Evolutionary conservation across 2,888 invertebrate species (phyloP).

Genomic region (Sarcophaga rosellei): DNA sequence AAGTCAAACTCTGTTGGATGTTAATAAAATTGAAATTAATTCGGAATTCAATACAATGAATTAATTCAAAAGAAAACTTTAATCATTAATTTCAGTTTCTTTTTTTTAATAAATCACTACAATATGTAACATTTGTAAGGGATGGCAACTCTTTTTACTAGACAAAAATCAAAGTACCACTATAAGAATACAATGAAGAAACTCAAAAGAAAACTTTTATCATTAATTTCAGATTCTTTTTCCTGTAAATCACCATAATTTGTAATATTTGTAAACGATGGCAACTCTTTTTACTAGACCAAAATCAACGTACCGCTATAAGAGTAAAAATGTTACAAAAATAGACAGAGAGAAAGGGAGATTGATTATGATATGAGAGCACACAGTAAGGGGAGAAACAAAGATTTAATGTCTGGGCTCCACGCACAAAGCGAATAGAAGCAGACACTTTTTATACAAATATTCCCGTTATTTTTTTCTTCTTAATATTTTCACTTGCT

Average conservation of each 20-base stretch:
- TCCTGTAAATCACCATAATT: background rate
- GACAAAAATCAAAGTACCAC: constrained; percentile 10
- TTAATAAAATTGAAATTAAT: too few species aligned
- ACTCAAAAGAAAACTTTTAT: too few species aligned
- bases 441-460: constrained; percentile 21
- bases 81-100: too few species aligned
- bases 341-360: constrained; percentile 22
- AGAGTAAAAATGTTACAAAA: constrained; percentile 44
- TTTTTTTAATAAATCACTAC: too few species aligned
- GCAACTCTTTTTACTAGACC: constrained; percentile 54
- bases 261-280: background rate
- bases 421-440: constrained; percentile 37
- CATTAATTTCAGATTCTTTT: too few species aligned
- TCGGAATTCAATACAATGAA: too few species aligned
- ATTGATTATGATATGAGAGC: background rate
- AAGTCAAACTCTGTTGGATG: too few species aligned
- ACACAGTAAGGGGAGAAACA: background rate
- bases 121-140: background rate
- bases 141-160: constrained; percentile 49
- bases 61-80: too few species aligned
- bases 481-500: too few species aligned
- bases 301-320: constrained; percentile 1
- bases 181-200: constrained; percentile 16
- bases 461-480: background rate
- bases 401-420: constrained; percentile 54